Percentiles rank a stretch among this genome's conserved stretches.
These are phyloP conservation scores for Apis mellifera DNA, from an alignment of 1,140 invertebrate genomes.

Conservation along the genomic window Amel_HAv3.1 CM009941.2:1500501-1501000, in stretches of 20 bases:
- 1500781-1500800: conserved; percentile 55
- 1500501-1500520: conserved; percentile 73
- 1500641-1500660: conserved; percentile 66
- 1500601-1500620: conserved; percentile 79
- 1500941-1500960: too few relatives aligned
- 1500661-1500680: conserved; percentile 83
- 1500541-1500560: conserved; percentile 78
- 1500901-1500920: too few relatives aligned
- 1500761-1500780: conserved; percentile 60
- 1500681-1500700: conserved; percentile 74
- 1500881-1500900: too few relatives aligned
- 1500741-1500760: conserved; percentile 34
- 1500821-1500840: too few relatives aligned
- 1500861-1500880: too few relatives aligned
- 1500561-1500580: conserved; percentile 72
- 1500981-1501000: too few relatives aligned
- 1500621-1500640: conserved; percentile 65
- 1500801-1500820: too few relatives aligned
- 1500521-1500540: conserved; percentile 67
- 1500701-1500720: conserved; percentile 55
- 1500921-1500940: too few relatives aligned
- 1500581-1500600: conserved; percentile 68
- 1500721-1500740: conserved; percentile 65
- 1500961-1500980: too few relatives aligned
- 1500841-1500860: too few relatives aligned